A percentile compares a stretch with the other conserved stretches of the same genome.
phyloP scores from a whole-genome alignment of 2,797 vertebrate species.

The Alcedo atthis region DNA sequence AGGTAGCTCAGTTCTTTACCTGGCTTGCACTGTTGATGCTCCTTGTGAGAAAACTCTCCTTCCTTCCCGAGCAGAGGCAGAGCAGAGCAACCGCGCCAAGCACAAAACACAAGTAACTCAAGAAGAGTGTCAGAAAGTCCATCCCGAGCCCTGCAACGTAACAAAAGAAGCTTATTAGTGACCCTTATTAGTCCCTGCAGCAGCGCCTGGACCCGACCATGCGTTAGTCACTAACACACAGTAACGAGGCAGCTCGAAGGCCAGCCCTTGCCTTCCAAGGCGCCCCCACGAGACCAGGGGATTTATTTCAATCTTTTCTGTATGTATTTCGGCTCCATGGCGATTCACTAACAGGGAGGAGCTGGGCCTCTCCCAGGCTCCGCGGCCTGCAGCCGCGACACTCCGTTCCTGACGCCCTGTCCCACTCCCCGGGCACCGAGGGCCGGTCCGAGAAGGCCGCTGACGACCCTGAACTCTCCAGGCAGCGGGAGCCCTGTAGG shows the following conservation, averaged over 20 bases:
- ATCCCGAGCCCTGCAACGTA: slow-evolving; percentile 73
- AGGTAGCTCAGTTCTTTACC: neutral
- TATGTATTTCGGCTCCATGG: neutral
- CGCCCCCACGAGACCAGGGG: neutral
- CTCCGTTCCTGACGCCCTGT: neutral
- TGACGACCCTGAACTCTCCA: neutral
- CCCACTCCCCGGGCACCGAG: neutral
- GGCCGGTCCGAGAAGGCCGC: neutral
- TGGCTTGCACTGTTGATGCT: neutral
- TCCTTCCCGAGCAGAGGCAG: slow-evolving; percentile 64
- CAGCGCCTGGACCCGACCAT: fast-evolving
- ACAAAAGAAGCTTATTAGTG: neutral
- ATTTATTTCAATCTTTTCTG: neutral
- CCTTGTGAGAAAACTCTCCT: neutral
- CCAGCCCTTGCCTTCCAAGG: neutral
- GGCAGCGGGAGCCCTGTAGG: no score
- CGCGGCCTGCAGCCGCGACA: neutral
- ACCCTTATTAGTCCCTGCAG: neutral
- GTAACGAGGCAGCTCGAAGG: neutral
- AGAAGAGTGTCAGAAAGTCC: slow-evolving; percentile 92
- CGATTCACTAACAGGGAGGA: no score
- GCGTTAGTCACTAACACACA: neutral
- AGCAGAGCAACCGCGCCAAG: slow-evolving; percentile 75
- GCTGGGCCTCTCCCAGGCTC: neutral
- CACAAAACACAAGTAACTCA: slow-evolving; percentile 82